Base-by-base conservation (phyloP, 2,888 invertebrate genomes). In the Lampropteryx suffumata region DNA sequence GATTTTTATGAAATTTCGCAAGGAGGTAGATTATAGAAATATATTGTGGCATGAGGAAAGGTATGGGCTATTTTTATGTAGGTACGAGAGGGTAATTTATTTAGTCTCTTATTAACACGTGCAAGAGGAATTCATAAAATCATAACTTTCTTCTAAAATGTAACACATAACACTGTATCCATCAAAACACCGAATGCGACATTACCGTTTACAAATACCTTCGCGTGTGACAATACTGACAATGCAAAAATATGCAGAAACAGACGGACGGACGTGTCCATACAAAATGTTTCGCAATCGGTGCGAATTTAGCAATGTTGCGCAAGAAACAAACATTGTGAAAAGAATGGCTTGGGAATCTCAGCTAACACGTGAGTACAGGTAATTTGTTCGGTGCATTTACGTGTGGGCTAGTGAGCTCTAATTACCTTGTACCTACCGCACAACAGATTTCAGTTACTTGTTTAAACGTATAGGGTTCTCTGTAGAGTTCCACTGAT, bases 321-420 rank as follows among this genome's bases (percentile, higher is more conserved):
- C 83, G 74, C 82, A 88, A 87, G 79, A 79, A 79, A 80, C 82
- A 81, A n/a, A 80, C 85, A 86, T 82, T 85, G 84, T 84, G 65
- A 63, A 64, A 81, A 87, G 85, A 86, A 83, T 84, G 77, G 79
- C 65, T 63, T 81, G 76, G 66, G 82, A 82, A 80, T 76, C 74
- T 72, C 71, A 59, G 69, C 70, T 64, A 71, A 70, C 70, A 65
- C 65, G 73, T 69, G 69, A 66, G 69, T 69, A 74, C 50, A 21
- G 44, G 3, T 14, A 34, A 41, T 46, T 47, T 40, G 37, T 45
- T 46, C 13, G 12, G 30, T 39, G 32, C 14, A 30, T 50, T 33
- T 37, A 27, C 37, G 12, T 29, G 11, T 13, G 26, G n/a, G 39
- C 40, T 33, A 24, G 42, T 30, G 10, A 35, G 21, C 11, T 7